phyloP scores from a whole-genome alignment of 2,888 invertebrate species.

The Lottia scabra region DNA sequence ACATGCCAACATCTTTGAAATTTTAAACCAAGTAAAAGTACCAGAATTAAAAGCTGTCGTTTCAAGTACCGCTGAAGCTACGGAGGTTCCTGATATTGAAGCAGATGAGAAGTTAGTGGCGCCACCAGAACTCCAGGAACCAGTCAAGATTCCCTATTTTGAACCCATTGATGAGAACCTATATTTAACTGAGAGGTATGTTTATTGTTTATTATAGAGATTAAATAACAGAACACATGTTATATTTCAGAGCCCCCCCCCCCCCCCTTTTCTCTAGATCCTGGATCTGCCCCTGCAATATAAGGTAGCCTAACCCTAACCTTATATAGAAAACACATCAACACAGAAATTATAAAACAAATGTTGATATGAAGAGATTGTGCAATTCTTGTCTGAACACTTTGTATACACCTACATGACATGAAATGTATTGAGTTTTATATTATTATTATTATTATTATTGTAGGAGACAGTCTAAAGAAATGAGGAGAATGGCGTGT shows the following conservation, averaged over 20 bases:
- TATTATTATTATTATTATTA: background rate
- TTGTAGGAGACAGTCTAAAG: conserved; percentile 72
- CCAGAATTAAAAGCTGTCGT: background rate
- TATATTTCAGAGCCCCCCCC: too few relatives aligned
- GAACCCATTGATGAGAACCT: conserved; percentile 86
- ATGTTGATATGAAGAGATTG: too few relatives aligned
- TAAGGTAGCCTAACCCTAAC: too few relatives aligned
- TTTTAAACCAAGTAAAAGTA: background rate
- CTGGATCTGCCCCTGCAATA: too few relatives aligned
- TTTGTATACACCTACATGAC: too few relatives aligned
- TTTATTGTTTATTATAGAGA: background rate
- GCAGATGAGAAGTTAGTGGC: background rate
- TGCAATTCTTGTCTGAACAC: too few relatives aligned
- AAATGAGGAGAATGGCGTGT: conserved; percentile 93
- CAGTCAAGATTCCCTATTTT: conserved; percentile 75
- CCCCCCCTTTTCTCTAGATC: too few relatives aligned
- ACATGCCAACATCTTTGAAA: background rate
- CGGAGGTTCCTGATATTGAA: background rate
- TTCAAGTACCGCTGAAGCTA: background rate
- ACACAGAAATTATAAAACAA: too few relatives aligned
- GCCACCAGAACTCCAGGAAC: background rate
- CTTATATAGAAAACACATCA: too few relatives aligned
- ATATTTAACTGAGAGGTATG: conserved; percentile 83
- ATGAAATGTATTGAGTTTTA: too few relatives aligned
- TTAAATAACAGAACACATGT: too few relatives aligned